phyloP scores from a whole-genome alignment of 2,113 vertebrate genomes.

The Platycercus adscitus region DNA sequence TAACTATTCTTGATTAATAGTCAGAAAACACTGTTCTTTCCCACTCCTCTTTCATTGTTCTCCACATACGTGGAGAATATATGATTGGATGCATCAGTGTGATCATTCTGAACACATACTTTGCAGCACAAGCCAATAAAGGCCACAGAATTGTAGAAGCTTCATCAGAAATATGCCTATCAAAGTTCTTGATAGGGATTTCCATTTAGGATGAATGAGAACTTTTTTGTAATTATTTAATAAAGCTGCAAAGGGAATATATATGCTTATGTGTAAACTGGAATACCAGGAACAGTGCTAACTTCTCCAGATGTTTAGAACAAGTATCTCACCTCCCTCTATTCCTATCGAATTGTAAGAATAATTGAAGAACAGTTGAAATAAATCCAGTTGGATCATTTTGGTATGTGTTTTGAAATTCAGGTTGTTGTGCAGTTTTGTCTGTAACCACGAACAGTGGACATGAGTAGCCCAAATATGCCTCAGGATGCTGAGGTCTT shows the following conservation, averaged over 20 bases:
- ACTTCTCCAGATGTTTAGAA: neutral
- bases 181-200: neutral
- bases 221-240: neutral
- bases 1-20: neutral
- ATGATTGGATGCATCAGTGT: neutral
- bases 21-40: neutral
- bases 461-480: neutral
- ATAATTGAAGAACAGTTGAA: neutral
- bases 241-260: neutral
- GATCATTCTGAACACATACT: neutral
- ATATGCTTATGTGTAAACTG: neutral
- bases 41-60: neutral
- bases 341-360: neutral
- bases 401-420: neutral
- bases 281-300: neutral
- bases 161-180: neutral
- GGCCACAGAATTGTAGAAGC: neutral
- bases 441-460: neutral
- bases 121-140: neutral
- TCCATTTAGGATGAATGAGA: neutral
- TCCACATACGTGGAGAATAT: neutral
- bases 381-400: neutral
- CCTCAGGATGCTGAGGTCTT: neutral
- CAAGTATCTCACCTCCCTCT: neutral
- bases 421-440: neutral